Conservation (phyloP, 2,888 invertebrate species). For the Reticulitermes lucifugus region DNA sequence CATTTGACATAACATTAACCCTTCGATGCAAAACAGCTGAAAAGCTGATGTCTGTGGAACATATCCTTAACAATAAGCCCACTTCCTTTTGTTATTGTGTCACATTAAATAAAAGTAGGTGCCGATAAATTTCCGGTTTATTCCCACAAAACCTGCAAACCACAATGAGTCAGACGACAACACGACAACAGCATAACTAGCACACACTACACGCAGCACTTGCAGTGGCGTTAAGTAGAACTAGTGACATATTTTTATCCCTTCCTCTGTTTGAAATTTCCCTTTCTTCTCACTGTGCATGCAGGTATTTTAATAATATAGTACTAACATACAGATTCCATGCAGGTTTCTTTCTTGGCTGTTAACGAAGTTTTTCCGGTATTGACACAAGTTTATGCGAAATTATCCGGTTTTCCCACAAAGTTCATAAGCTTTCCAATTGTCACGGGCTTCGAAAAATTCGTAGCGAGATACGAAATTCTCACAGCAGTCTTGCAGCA, state of each 20-base stretch:
- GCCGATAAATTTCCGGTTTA: background rate
- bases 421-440: too few relatives aligned
- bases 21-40: background rate
- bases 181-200: background rate
- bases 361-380: too few relatives aligned
- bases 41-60: background rate
- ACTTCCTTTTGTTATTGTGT: background rate
- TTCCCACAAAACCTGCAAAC: background rate
- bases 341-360: too few relatives aligned
- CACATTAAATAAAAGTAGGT: background rate
- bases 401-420: too few relatives aligned
- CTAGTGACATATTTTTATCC: background rate
- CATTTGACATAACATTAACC: background rate
- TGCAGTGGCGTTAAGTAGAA: background rate
- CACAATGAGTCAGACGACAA: too few relatives aligned
- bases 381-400: too few relatives aligned
- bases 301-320: background rate
- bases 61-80: background rate
- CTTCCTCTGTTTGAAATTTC: background rate
- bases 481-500: too few relatives aligned
- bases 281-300: background rate
- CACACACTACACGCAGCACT: background rate
- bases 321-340: too few relatives aligned
- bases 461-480: too few relatives aligned
- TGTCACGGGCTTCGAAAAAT: too few relatives aligned